phyloP scores from a whole-genome alignment of 2,797 vertebrate genomes.

The Mico argentatus region DNA sequence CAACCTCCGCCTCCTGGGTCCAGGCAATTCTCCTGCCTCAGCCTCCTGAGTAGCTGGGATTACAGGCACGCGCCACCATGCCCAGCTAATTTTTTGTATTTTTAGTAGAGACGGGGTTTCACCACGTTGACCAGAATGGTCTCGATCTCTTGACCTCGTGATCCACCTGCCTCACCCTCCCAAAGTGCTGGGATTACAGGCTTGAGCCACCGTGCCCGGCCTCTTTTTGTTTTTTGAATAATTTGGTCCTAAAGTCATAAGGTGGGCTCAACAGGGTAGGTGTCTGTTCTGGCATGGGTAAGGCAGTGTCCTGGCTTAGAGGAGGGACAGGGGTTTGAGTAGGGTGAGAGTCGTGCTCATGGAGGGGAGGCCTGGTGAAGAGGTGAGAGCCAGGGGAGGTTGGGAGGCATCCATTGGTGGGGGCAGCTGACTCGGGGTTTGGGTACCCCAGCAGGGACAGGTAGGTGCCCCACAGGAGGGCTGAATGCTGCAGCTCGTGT shows the following conservation, averaged over 20 bases:
- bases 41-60: too few species aligned
- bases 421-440: background rate
- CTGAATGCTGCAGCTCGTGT: rapidly evolving
- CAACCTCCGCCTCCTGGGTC: too few species aligned
- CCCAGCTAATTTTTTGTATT: too few species aligned
- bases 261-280: background rate
- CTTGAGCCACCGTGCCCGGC: too few species aligned
- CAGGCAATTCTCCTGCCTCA: too few species aligned
- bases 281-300: background rate
- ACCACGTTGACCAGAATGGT: too few species aligned
- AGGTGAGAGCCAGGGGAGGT: background rate
- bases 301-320: too few species aligned
- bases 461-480: rapidly evolving
- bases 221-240: background rate
- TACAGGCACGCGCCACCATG: too few species aligned
- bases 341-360: rapidly evolving
- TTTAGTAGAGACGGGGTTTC: too few species aligned
- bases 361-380: rapidly evolving
- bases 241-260: rapidly evolving
- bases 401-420: rapidly evolving
- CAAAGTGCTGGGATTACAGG: too few species aligned
- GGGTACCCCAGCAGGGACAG: background rate
- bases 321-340: background rate
- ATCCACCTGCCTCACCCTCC: too few species aligned
- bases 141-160: too few species aligned